phyloP scores from a whole-genome alignment of 2,888 invertebrate genomes.

The Drosophila tripunctata region DNA sequence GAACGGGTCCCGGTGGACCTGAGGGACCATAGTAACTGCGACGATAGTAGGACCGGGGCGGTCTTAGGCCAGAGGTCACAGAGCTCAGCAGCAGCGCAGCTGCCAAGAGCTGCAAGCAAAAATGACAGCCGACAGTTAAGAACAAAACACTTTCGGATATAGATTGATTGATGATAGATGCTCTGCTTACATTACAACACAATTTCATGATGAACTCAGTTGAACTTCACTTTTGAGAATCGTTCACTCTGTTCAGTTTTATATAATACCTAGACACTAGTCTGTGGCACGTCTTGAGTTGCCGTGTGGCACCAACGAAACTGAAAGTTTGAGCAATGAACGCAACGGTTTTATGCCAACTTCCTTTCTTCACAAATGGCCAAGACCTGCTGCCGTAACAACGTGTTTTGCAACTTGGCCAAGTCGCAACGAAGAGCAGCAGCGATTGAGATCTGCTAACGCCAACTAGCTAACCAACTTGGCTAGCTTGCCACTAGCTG shows the following conservation, averaged over 20 bases:
- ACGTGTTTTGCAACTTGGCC: slow-evolving; percentile 73
- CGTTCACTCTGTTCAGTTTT: not conserved
- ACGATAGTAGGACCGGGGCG: slow-evolving; percentile 57
- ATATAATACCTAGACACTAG: too few species aligned
- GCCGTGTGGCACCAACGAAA: slow-evolving; percentile 79
- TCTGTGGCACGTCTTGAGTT: slow-evolving; percentile 49
- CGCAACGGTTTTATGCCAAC: slow-evolving; percentile 82
- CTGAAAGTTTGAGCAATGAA: slow-evolving; percentile 81
- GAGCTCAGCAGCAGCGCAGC: slow-evolving; percentile 46
- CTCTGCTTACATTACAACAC: slow-evolving; percentile 64
- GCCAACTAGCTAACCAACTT: slow-evolving; percentile 6
- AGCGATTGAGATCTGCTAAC: slow-evolving; percentile 57
- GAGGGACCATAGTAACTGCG: slow-evolving; percentile 70
- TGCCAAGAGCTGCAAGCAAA: slow-evolving; percentile 58
- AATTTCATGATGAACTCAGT: slow-evolving; percentile 51
- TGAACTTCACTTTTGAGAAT: not conserved
- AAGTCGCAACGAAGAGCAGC: slow-evolving; percentile 36
- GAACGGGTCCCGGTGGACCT: slow-evolving; percentile 64
- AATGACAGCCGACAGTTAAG: slow-evolving; percentile 2
- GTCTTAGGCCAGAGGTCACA: slow-evolving; percentile 33
- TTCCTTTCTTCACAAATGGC: slow-evolving; percentile 65
- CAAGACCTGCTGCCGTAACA: slow-evolving; percentile 54
- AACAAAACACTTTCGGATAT: not conserved
- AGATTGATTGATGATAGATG: not conserved
- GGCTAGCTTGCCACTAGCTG: not conserved